These are phyloP conservation scores for Chaetorhynchus papuensis DNA, from an alignment of 2,113 vertebrate species.

Conservation along the genomic window DNA sequence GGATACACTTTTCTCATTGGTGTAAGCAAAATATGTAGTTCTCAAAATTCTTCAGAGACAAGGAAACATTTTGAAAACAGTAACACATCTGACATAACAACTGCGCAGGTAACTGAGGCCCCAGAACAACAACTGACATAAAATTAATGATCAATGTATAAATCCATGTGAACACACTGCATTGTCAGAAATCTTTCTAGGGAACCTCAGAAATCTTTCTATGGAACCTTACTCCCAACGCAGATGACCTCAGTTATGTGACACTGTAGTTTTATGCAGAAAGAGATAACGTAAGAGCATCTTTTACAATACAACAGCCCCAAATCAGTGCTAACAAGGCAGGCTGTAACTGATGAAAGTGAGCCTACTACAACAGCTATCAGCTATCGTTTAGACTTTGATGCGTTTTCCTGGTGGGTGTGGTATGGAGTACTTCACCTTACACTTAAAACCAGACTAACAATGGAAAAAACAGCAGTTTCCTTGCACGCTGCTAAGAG, in stretches of 20 bases:
- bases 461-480: background rate
- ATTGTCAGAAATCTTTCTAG: background rate
- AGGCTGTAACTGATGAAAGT: background rate
- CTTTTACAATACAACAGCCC: background rate
- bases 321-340: background rate
- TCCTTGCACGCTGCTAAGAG: background rate
- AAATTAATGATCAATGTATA: background rate
- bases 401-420: slow-evolving; percentile 31
- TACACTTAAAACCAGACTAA: background rate
- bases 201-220: background rate
- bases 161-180: background rate
- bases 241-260: background rate
- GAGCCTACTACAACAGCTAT: background rate
- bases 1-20: background rate
- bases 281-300: background rate
- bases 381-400: background rate
- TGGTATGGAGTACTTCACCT: background rate
- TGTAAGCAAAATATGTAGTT: rapidly evolving
- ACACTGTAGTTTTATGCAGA: background rate
- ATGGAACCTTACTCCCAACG: background rate
- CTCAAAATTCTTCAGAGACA: background rate
- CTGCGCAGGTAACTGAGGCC: background rate
- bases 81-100: background rate
- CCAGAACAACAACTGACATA: background rate
- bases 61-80: background rate